A percentile compares a stretch with the other conserved stretches of the same genome.
phyloP scores from a whole-genome alignment of 35 echinoderm and acorn worm genomes.

The Nesometra sesokonis region DNA sequence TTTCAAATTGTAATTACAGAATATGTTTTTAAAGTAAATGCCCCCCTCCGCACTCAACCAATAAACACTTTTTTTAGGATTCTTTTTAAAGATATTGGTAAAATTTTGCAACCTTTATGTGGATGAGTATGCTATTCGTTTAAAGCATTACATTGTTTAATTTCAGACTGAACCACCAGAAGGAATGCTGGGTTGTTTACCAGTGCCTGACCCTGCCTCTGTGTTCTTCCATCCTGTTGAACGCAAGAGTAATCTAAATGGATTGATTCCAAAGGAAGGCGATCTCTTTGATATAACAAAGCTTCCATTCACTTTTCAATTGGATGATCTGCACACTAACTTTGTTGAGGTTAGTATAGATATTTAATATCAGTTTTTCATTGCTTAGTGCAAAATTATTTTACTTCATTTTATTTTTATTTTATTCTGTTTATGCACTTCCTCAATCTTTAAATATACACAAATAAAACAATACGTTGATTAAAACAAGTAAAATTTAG shows the following conservation, averaged over 20 bases:
- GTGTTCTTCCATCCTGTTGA: slow-evolving; percentile 66
- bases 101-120: background rate
- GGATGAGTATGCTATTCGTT: background rate
- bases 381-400: too few species aligned
- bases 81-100: too few species aligned
- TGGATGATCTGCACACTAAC: slow-evolving; percentile 75
- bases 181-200: slow-evolving; percentile 43
- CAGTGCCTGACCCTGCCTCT: slow-evolving; percentile 42
- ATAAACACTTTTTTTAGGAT: too few species aligned
- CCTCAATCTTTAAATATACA: too few species aligned
- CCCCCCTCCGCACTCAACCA: too few species aligned
- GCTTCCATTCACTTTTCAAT: slow-evolving; percentile 70
- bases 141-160: background rate
- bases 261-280: background rate
- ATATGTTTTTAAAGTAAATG: too few species aligned
- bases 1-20: too few species aligned
- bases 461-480: too few species aligned
- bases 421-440: too few species aligned
- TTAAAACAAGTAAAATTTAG: too few species aligned
- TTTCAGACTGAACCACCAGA: slow-evolving; percentile 47
- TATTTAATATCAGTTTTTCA: too few species aligned
- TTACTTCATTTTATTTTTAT: too few species aligned
- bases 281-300: slow-evolving; percentile 25
- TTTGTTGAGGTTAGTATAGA: slow-evolving; percentile 79
- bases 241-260: slow-evolving; percentile 66